These are phyloP conservation scores for Pipistrellus nathusii DNA, from an alignment of 2,797 vertebrate genomes.

Conservation along the genomic window DNA sequence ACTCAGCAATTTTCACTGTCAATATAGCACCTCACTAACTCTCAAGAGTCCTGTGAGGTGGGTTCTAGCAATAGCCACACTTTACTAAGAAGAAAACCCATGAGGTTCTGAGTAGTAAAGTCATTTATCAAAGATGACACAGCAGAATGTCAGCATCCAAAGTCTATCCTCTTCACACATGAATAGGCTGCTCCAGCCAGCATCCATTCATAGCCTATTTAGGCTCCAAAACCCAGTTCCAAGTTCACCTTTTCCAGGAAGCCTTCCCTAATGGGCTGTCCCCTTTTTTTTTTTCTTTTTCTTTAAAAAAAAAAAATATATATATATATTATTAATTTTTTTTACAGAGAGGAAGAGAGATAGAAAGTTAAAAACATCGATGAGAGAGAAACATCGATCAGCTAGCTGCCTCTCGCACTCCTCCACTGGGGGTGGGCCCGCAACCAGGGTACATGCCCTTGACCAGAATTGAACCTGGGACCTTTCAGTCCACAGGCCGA, in stretches of 20 bases:
- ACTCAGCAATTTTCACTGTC: not conserved
- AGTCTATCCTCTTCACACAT: not conserved
- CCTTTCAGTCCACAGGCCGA: too few relatives aligned
- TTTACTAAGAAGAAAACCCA: constrained; percentile 50
- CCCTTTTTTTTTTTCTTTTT: not conserved
- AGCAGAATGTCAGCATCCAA: not conserved
- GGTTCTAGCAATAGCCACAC: not conserved
- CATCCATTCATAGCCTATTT: not conserved
- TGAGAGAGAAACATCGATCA: too few relatives aligned
- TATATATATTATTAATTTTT: too few relatives aligned
- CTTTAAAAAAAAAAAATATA: too few relatives aligned
- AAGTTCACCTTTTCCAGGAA: constrained; percentile 45
- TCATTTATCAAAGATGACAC: constrained; percentile 20
- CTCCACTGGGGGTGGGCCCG: too few relatives aligned
- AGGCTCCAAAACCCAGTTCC: constrained; percentile 38
- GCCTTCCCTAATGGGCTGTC: not conserved
- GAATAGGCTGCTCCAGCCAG: not conserved
- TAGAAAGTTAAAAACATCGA: too few relatives aligned
- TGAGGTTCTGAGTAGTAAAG: not conserved
- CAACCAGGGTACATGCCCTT: too few relatives aligned
- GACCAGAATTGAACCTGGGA: too few relatives aligned
- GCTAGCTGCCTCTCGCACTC: too few relatives aligned
- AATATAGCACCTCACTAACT: not conserved
- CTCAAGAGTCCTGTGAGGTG: not conserved
- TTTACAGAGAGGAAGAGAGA: too few relatives aligned